Evolutionary conservation across 2,797 vertebrate genomes (phyloP), one percentile per base, ranked within the genome.

Genomic region (Clarias pachynema): DNA sequence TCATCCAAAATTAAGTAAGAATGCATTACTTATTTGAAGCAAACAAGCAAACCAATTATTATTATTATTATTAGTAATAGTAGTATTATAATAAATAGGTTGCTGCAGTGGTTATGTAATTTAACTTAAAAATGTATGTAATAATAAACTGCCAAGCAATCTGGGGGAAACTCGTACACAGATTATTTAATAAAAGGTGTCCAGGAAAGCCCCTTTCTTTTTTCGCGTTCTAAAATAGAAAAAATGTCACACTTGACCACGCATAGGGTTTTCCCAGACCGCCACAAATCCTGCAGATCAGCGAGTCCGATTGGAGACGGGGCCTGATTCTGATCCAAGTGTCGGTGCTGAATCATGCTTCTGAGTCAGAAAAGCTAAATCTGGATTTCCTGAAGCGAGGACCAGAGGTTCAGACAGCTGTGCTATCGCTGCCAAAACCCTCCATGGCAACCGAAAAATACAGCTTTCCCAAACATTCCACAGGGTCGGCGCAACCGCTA

Each of bases 301-400:
- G 78, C 24, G 26, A 65, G 60, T 44, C 31, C 14, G 56, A 63
- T 26, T 20, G 20, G 60, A 12, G 24, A 63, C 78, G 26, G 24
- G 24, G 8, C 15, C 59, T 22, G 62, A 79, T 44, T 53, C 62
- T 78, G 53, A 1, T 57, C 73, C 53, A 77, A 34, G 53, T 3
- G 9, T 34, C 53, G 24, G 4, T 37, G 31, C 56, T 79, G 57
- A 60, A 37, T 79, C 31, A 40, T 79, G 75, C 14, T 37, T 79
- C 29, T 60, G 29, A 60, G 78, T 88, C 40, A 75, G 63, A 37
- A 37, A 66, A 2, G 10, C 26, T 65, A 82, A 85, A 82, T n/a
- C 5, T 16, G 56, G 57, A 70, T 31, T 49, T 78, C 40, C 37
- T 49, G 31, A 84, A 84, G 24, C 62, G 31, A 68, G n/a, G 57